Evolutionary conservation across 2,888 invertebrate genomes (phyloP), one percentile per base, ranked within the genome.

Genomic region (Barypeithes pellucidus): DNA sequence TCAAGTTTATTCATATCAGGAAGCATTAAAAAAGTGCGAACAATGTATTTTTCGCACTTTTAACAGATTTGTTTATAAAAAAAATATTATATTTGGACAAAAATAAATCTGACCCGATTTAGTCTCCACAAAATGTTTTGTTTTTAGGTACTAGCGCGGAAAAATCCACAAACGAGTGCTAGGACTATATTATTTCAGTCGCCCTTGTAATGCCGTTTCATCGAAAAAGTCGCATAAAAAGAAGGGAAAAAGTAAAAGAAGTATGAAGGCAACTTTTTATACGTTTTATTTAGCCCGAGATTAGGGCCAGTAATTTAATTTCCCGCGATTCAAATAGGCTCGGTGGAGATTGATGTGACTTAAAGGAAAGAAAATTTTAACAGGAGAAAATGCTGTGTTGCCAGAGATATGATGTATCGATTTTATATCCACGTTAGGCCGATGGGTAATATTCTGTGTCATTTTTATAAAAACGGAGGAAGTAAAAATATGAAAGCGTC

Each of bases 171-270:
- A n/a, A n/a, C n/a, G n/a, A n/a, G n/a, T n/a, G n/a, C n/a, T n/a
- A n/a, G n/a, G n/a, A n/a, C 41, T 16, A 16, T 16, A 43, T n/a
- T 16, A 43, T n/a, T n/a, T 16, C 3, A 14, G 22, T 39, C 18
- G 60, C 70, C 63, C 72, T 75, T 68, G 67, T 71, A 70, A 65
- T 68, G 66, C 63, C 71, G 70, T 70, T 71, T 74, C 67, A 71
- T 59, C 62, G 45, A 67, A 50, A 69, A 69, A 70, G 67, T 68
- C 67, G 41, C 50, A 71, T 70, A 67, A 74, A 59, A 74, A 74
- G 60, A 67, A 61, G 45, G 59, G 52, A 50, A 63, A 50, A 63
- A 50, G 33, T 33, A 50, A 63, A 63, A 63, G 63, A 50, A 63
- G 47, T 63, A 63, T 63, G 50, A 47, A 66, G 54, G 65, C 65